Conservation (phyloP, 1,140 invertebrate species). For the Microvelia longipes region DNA sequence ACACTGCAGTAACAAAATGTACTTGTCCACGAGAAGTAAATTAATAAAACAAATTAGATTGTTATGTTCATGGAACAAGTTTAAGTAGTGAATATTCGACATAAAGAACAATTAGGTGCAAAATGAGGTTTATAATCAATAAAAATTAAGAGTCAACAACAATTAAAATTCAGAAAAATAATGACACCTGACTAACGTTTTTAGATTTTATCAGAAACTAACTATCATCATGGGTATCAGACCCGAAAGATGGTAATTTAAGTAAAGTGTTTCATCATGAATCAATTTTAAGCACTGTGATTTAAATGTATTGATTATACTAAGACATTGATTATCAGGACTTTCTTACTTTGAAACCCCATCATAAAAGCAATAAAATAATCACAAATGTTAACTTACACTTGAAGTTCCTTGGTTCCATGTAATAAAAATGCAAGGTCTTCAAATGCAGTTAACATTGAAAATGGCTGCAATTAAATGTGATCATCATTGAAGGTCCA, state of each 20-base stretch:
- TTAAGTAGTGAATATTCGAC: too few relatives aligned
- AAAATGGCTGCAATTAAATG: background rate
- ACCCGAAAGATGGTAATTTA: background rate
- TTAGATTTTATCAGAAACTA: background rate
- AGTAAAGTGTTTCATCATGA: background rate
- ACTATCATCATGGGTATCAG: background rate
- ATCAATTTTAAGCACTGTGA: background rate
- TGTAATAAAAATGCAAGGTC: background rate
- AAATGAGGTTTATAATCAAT: too few relatives aligned
- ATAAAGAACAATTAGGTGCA: too few relatives aligned
- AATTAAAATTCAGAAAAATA: too few relatives aligned
- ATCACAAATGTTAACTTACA: too few relatives aligned
- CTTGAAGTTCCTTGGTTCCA: too few relatives aligned
- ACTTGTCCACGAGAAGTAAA: too few relatives aligned
- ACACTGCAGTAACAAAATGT: too few relatives aligned
- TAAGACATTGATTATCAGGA: background rate
- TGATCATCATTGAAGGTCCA: background rate
- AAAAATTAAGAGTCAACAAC: too few relatives aligned
- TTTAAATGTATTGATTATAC: background rate
- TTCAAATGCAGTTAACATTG: background rate
- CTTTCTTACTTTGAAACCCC: background rate
- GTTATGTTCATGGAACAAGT: too few relatives aligned
- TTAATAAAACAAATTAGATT: too few relatives aligned
- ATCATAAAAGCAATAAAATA: background rate
- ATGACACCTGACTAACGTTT: too few relatives aligned